phyloP scores from a whole-genome alignment of 2,888 invertebrate species.

The Drosophila rellima region DNA sequence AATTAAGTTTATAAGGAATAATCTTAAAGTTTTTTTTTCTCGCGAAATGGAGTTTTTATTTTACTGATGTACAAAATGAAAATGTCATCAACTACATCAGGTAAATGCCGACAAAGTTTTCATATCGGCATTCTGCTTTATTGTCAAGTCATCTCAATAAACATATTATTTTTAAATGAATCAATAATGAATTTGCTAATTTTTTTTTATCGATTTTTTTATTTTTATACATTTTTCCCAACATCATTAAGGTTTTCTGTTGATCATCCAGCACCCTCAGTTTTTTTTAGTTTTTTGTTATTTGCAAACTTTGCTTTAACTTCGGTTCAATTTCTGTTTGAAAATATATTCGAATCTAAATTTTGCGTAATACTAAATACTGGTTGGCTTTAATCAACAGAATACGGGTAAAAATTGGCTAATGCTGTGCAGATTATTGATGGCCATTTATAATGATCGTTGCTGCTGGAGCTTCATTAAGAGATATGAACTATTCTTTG shows the following conservation, averaged over 20 bases:
- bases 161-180: background rate
- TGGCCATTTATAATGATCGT: conserved; percentile 34
- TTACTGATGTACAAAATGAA: background rate
- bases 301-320: background rate
- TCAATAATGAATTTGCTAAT: background rate
- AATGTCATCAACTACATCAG: background rate
- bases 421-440: background rate
- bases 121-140: background rate
- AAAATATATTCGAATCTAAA: background rate
- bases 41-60: background rate
- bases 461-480: conserved; percentile 51
- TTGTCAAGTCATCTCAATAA: background rate
- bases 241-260: background rate
- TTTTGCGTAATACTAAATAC: background rate
- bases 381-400: background rate
- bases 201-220: background rate
- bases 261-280: background rate
- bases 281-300: background rate
- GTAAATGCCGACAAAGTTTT: background rate
- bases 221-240: background rate
- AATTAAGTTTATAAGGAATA: too few relatives aligned
- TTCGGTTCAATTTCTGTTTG: background rate
- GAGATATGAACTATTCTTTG: conserved; percentile 39
- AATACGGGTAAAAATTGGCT: conserved; percentile 15
- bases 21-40: background rate